These are phyloP conservation scores for Urocitellus parryii DNA, from an alignment of 2,113 vertebrate genomes.

Conservation along the genomic window DNA sequence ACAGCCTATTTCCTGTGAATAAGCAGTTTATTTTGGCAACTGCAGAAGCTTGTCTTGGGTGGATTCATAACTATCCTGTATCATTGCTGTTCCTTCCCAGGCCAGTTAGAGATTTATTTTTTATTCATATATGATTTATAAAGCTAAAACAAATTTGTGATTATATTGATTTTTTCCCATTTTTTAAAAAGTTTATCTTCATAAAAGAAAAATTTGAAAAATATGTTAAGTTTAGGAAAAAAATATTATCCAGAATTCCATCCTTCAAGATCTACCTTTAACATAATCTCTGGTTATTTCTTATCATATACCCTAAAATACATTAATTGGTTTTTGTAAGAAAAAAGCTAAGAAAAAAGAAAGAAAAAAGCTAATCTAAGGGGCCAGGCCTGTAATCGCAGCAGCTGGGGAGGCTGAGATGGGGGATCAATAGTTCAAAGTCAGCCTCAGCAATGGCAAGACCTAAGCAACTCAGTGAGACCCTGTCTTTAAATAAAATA, in stretches of 20 bases:
- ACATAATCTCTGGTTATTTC: background rate
- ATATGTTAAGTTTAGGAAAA: conserved; percentile 26
- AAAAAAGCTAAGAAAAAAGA: too few species aligned
- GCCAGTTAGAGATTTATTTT: conserved; percentile 11
- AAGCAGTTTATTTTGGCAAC: conserved; percentile 55
- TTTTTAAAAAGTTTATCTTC: conserved; percentile 25
- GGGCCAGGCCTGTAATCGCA: too few species aligned
- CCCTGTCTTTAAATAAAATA: too few species aligned
- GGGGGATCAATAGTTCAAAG: too few species aligned
- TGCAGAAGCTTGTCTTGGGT: background rate
- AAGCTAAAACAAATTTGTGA: conserved; percentile 8
- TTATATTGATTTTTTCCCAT: background rate
- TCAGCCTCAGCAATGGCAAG: too few species aligned
- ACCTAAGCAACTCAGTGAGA: too few species aligned
- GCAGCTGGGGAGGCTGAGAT: too few species aligned
- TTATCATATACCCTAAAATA: background rate
- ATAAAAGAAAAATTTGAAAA: conserved; percentile 43
- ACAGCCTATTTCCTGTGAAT: conserved; percentile 24
- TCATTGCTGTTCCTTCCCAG: background rate
- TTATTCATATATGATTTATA: conserved; percentile 8
- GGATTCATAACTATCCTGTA: background rate
- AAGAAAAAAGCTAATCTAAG: background rate
- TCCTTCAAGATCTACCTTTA: background rate
- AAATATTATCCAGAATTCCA: background rate
- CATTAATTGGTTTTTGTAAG: background rate